Evolutionary conservation across 2,888 invertebrate species (phyloP).

Genomic region (Hydraecia micacea): DNA sequence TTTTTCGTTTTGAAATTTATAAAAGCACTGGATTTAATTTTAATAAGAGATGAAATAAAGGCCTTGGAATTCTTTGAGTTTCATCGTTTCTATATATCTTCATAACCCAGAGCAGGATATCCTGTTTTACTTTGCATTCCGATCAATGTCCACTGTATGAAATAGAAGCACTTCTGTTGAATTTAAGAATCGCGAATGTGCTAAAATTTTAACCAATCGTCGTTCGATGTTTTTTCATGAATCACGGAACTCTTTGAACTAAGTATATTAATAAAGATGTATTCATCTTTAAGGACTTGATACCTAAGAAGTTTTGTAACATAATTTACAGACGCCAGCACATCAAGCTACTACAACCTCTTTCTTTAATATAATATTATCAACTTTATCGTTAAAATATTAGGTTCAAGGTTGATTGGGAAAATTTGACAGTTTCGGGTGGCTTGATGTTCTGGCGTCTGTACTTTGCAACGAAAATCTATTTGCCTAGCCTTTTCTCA

Average conservation of each 20-base stretch:
- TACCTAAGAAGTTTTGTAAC: not conserved
- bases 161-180: conserved; percentile 15
- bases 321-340: no score
- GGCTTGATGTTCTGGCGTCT: no score
- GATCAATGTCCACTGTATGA: not conserved
- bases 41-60: conserved; percentile 26
- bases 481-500: no score
- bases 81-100: conserved; percentile 36
- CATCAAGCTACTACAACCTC: no score
- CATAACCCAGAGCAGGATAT: conserved; percentile 45
- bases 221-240: conserved; percentile 6
- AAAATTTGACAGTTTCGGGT: no score
- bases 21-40: conserved; percentile 24
- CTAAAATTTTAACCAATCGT: not conserved
- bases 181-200: not conserved
- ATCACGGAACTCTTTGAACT: conserved; percentile 3
- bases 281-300: not conserved
- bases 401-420: no score
- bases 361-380: no score
- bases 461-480: not conserved
- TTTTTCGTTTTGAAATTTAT: conserved; percentile 2
- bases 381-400: no score
- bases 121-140: conserved; percentile 52
- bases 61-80: conserved; percentile 40
- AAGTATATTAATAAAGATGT: not conserved